Base-by-base conservation (phyloP, 2,797 vertebrate species). In the Pangasius sanitwongsei region DNA sequence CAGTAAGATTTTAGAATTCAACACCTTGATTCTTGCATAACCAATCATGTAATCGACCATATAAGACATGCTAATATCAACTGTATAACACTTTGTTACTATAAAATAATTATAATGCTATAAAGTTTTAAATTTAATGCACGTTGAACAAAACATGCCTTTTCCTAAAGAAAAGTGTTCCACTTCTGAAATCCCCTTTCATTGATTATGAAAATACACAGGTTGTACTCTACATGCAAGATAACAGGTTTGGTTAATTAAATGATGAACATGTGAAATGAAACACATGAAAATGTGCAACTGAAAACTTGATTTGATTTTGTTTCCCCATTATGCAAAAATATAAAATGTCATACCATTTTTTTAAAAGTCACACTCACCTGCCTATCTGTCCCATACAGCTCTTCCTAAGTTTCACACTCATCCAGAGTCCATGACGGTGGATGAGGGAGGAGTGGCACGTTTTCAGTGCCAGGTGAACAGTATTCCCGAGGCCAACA, bases 381-480 rank as follows among this genome's bases (percentile, higher is more conserved):
- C 15, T 84, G 20, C 81, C 34, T 82, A 5, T 84, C n/a, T 77
- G 1, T 34, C 86, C 61, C 18, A 20, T 92, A 96, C 93, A 96
- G 96, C 95, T 80, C 94, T 97, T 74, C 95, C 96, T 0, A 94
- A 93, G 89, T 97, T 96, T 91, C 96, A 96, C 92, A 96, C 94
- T 59, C 96, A 97, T 88, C 96, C 96, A 0, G 91, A 91, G 83
- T 95, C 96, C 0, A 93, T 95, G 92, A 80, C 89, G 0, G 96
- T 96, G 88, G 95, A 97, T 12, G 94, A 91, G 55, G 95, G 95
- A 0, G 93, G 97, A 0, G 96, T 96, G 0, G 94, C 96, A 18
- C 92, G 92, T 48, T 96, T 96, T 93, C 96, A 96, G 92, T 96
- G 96, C 93, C 94, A 96, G 91, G 95, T 96, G 87, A 91, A 8